Percentiles rank a stretch among this genome's conserved stretches.
Conservation (phyloP, 2,797 vertebrate species). For the Capromys pilorides region DNA sequence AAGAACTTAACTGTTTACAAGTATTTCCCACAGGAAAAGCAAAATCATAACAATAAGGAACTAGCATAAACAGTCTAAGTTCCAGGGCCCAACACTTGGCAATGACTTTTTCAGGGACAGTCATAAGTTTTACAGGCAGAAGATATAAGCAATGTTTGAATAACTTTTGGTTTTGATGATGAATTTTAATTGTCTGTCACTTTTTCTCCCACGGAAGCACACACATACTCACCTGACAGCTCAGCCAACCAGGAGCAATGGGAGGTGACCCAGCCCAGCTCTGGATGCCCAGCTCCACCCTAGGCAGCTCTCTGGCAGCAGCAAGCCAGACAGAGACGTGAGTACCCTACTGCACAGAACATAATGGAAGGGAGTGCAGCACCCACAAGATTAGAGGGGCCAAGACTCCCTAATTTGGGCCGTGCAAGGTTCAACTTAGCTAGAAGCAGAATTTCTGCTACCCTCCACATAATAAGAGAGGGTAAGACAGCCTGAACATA, state of each 20-base stretch:
- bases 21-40: constrained; percentile 68
- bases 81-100: constrained; percentile 60
- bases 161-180: constrained; percentile 24
- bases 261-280: not conserved
- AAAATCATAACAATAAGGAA: constrained; percentile 72
- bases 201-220: constrained; percentile 41
- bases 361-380: not conserved
- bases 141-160: constrained; percentile 55
- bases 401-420: not conserved
- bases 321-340: not conserved
- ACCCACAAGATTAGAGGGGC: not conserved
- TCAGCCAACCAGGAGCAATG: not conserved
- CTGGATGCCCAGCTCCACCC: not conserved
- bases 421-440: not conserved
- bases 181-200: constrained; percentile 46
- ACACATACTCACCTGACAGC: not conserved
- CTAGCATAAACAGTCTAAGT: constrained; percentile 68
- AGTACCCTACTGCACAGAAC: not conserved
- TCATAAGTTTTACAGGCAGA: constrained; percentile 41
- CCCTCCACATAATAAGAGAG: not conserved
- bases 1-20: constrained; percentile 67
- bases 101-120: constrained; percentile 47
- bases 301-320: constrained; percentile 27
- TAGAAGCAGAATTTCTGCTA: not conserved
- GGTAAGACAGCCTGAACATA: fast-evolving